Percentiles rank a stretch among this genome's conserved stretches.
Evolutionary conservation across 2,797 vertebrate genomes (phyloP).

Genomic region (Adrianichthys oophorus): DNA sequence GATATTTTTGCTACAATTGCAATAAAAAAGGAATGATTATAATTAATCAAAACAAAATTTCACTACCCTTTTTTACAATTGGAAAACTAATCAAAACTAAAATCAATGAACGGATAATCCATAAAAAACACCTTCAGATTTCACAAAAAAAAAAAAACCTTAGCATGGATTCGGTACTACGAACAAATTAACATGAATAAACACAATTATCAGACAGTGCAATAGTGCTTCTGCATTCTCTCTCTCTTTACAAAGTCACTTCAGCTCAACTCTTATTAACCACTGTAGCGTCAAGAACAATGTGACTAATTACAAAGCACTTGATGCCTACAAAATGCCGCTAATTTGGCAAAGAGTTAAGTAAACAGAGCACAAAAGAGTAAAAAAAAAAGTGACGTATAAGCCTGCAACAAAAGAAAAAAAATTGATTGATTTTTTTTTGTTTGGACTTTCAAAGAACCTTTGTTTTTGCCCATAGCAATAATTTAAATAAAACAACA

Average conservation of each 20-base stretch:
- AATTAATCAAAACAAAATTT: too few species aligned
- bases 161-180: slow-evolving; percentile 78
- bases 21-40: too few species aligned
- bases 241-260: slow-evolving; percentile 50
- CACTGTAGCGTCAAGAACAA: slow-evolving; percentile 61
- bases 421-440: slow-evolving; percentile 15
- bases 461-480: background rate
- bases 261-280: slow-evolving; percentile 68
- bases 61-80: too few species aligned
- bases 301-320: slow-evolving; percentile 71
- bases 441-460: background rate
- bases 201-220: slow-evolving; percentile 77
- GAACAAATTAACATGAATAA: slow-evolving; percentile 83
- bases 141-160: slow-evolving; percentile 64
- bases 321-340: slow-evolving; percentile 60
- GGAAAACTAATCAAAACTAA: slow-evolving; percentile 21
- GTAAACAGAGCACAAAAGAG: slow-evolving; percentile 31
- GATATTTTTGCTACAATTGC: too few species aligned
- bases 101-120: slow-evolving; percentile 47
- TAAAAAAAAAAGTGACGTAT: slow-evolving; percentile 11
- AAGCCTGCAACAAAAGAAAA: slow-evolving; percentile 7
- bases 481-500: slow-evolving; percentile 6
- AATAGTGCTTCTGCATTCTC: slow-evolving; percentile 56
- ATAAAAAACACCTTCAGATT: slow-evolving; percentile 59
- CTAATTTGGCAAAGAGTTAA: slow-evolving; percentile 66